Conservation (phyloP, 2,888 invertebrate species). For the Onthophagus sagittarius region DNA sequence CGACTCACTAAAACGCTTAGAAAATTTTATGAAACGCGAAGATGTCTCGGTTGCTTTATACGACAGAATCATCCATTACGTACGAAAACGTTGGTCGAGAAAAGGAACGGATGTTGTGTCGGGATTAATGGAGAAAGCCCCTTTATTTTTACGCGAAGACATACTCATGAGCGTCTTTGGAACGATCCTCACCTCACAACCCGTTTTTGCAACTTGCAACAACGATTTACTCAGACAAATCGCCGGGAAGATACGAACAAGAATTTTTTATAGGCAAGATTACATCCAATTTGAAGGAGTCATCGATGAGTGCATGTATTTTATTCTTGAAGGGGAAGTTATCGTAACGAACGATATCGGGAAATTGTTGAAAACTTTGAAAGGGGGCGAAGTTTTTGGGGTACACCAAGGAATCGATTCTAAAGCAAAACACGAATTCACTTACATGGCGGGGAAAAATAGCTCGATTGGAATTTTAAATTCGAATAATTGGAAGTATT, state of each 20-base stretch:
- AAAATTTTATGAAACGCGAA: slow-evolving; percentile 19
- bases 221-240: slow-evolving; percentile 26
- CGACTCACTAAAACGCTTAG: slow-evolving; percentile 13
- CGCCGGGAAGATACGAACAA: slow-evolving; percentile 8
- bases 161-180: slow-evolving; percentile 24
- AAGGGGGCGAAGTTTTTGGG: slow-evolving; percentile 26
- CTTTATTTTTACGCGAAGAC: slow-evolving; percentile 26
- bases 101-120: slow-evolving; percentile 14
- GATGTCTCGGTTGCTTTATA: slow-evolving; percentile 18
- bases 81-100: slow-evolving; percentile 17
- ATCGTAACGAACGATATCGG: slow-evolving; percentile 17
- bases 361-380: slow-evolving; percentile 16
- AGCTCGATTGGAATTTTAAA: slow-evolving; percentile 18
- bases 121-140: slow-evolving; percentile 18
- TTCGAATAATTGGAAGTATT: slow-evolving; percentile 22
- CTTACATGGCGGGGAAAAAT: slow-evolving; percentile 19
- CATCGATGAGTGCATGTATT: slow-evolving; percentile 26
- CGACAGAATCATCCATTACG: slow-evolving; percentile 14
- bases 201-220: slow-evolving; percentile 24
- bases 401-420: slow-evolving; percentile 21
- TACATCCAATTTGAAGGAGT: slow-evolving; percentile 24
- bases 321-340: slow-evolving; percentile 27
- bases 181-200: slow-evolving; percentile 19
- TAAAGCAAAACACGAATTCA: slow-evolving; percentile 19
- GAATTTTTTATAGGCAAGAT: slow-evolving; percentile 21